Evolutionary conservation across 2,888 invertebrate species (phyloP).

Genomic region (Chamaedrilus cognettii): DNA sequence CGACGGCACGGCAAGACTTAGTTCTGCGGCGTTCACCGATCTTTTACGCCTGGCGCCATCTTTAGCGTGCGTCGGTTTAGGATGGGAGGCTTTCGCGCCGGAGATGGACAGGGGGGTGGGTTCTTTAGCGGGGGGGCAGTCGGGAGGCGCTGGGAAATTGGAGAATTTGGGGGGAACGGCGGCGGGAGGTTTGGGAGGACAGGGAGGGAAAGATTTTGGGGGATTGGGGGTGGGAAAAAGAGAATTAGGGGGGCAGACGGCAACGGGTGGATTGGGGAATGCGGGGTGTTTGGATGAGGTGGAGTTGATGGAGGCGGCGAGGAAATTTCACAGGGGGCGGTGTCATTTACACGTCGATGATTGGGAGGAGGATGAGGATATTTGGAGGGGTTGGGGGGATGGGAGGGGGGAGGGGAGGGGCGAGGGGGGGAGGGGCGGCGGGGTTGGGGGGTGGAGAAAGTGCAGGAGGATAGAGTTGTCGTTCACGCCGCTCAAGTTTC

Average conservation of each 20-base stretch:
- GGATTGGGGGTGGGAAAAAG: no score
- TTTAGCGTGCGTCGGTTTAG: constrained; percentile 4
- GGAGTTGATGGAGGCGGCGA: constrained; percentile 6
- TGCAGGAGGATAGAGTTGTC: constrained; percentile 10
- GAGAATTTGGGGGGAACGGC: not conserved
- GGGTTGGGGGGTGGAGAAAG: not conserved
- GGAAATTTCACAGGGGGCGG: constrained; percentile 12
- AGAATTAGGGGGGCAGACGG: no score
- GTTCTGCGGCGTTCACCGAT: constrained; percentile 5
- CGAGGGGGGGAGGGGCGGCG: not conserved
- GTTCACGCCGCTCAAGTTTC: constrained; percentile 17
- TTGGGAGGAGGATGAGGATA: not conserved
- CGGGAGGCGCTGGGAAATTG: not conserved
- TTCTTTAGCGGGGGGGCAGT: not conserved
- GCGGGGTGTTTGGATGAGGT: constrained; percentile 1
- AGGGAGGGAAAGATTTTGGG: no score
- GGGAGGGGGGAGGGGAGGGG: not conserved
- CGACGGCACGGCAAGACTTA: constrained; percentile 3
- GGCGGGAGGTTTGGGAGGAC: no score
- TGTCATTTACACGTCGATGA: constrained; percentile 7
- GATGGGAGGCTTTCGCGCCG: no score
- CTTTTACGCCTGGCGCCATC: constrained; percentile 15
- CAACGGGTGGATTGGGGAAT: no score
- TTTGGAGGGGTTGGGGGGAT: not conserved
- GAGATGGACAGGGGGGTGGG: no score